A percentile compares a stretch with the other conserved stretches of the same genome.
Conservation (phyloP, 2,113 vertebrate species). For the Chaetodon auriga region DNA sequence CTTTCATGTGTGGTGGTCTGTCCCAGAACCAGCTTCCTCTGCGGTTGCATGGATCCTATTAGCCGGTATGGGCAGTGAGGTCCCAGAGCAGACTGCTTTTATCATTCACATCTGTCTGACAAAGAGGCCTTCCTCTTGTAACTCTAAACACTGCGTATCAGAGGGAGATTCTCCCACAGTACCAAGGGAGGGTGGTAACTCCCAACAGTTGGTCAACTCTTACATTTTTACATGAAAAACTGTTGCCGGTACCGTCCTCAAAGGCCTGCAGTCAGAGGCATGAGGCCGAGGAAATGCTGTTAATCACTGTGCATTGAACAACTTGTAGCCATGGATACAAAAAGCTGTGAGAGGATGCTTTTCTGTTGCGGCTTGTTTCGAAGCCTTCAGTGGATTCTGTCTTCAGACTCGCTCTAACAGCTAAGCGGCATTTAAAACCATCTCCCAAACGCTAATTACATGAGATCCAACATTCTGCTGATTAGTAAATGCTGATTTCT, state of each 20-base stretch:
- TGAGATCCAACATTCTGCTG: conserved; percentile 4
- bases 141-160: conserved; percentile 40
- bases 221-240: conserved; percentile 25
- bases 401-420: neutral
- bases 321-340: conserved; percentile 31
- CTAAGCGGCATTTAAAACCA: conserved; percentile 21
- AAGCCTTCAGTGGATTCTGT: neutral
- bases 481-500: neutral
- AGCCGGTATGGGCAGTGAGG: conserved; percentile 36
- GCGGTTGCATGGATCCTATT: conserved; percentile 67
- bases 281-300: neutral
- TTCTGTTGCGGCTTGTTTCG: conserved; percentile 11
- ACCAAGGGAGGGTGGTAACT: conserved; percentile 10
- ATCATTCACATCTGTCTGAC: conserved; percentile 70
- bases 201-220: neutral
- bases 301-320: neutral
- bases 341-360: neutral
- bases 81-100: conserved; percentile 51
- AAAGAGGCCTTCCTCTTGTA: conserved; percentile 30
- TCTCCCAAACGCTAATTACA: neutral
- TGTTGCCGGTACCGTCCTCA: neutral
- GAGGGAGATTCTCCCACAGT: conserved; percentile 28
- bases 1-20: conserved; percentile 49
- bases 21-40: conserved; percentile 69
- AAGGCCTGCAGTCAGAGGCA: conserved; percentile 2